Evolutionary conservation across 2,888 invertebrate species (phyloP).

Genomic region (Poecilobothrus nobilitatus): DNA sequence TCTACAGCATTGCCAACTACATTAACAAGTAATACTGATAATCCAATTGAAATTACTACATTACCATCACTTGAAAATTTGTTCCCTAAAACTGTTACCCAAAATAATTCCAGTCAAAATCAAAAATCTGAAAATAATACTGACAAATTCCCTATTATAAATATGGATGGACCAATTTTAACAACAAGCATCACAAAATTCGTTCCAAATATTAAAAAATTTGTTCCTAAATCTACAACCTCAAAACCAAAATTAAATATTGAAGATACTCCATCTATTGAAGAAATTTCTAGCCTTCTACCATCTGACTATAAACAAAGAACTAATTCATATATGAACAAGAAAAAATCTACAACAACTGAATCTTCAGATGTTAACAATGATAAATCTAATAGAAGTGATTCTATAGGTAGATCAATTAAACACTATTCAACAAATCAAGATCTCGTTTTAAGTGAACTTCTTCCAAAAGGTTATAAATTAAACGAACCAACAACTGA

Average conservation of each 20-base stretch:
- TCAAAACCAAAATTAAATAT: slow-evolving; percentile 39
- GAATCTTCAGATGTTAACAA: slow-evolving; percentile 28
- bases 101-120: not conserved
- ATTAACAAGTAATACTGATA: slow-evolving; percentile 15
- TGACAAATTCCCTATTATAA: slow-evolving; percentile 61
- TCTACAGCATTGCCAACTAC: slow-evolving; percentile 12
- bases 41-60: slow-evolving; percentile 15
- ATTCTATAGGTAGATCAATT: slow-evolving; percentile 44
- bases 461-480: slow-evolving; percentile 56
- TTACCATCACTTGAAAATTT: slow-evolving; percentile 11
- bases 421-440: slow-evolving; percentile 50
- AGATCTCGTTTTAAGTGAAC: slow-evolving; percentile 46
- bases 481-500: slow-evolving; percentile 40
- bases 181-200: slow-evolving; percentile 46
- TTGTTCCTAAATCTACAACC: slow-evolving; percentile 48
- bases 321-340: slow-evolving; percentile 48
- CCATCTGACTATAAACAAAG: slow-evolving; percentile 56
- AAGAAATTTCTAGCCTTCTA: slow-evolving; percentile 50
- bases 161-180: slow-evolving; percentile 35
- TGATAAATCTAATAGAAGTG: slow-evolving; percentile 28
- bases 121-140: slow-evolving; percentile 27
- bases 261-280: slow-evolving; percentile 45
- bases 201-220: slow-evolving; percentile 57
- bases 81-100: not conserved
- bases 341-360: slow-evolving; percentile 46